Base-by-base conservation (phyloP, 2,113 vertebrate genomes). In the Aphyosemion australe region DNA sequence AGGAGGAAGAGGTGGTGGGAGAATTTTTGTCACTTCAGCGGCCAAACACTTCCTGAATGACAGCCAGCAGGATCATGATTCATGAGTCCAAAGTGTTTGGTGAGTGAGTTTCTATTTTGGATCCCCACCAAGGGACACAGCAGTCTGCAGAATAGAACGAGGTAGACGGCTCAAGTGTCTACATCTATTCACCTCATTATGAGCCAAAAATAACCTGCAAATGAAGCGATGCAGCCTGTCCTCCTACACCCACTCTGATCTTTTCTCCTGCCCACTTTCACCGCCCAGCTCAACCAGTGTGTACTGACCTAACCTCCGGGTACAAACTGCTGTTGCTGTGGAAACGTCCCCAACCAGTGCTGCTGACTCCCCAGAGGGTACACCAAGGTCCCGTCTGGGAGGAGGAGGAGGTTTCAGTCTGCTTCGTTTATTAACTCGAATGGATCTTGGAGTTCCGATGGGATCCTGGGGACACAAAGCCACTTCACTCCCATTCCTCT, bases 201-300 rank as follows among this genome's bases (percentile, higher is more conserved):
- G 13, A 5, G 4, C 6, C 45, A 14, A 47, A n/a, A 47, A 47
- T n/a, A 47, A n/a, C 6, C 45, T 47, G 21, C 39, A 65, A 73
- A 51, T 57, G 37, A 68, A 71, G 4, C 42, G 51, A 56, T 10
- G 53, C 50, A 53, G 48, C n/a, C 21, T 4, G 52, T 6, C 26
- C 0, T 48, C 49, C 93, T 89, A 98, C 8, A 99, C 97, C 97
- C 97, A 98, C 82, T 95, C 95, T 0, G 95, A 97, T 74, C 90
- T 94, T 73, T 95, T 95, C 48, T 74, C 92, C 69, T 66, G 83
- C 14, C 59, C 89, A 21, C 91, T 86, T 20, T 90, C 87, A 0
- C 26, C 39, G 31, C 71, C 87, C 58, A 93, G 51, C 54, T 93
- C 90, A 19, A 91, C 70, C 37, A 93, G 69, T 0, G 81, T 84